phyloP scores from a whole-genome alignment of 2,797 vertebrate species.

The Tiaroga cobitis region DNA sequence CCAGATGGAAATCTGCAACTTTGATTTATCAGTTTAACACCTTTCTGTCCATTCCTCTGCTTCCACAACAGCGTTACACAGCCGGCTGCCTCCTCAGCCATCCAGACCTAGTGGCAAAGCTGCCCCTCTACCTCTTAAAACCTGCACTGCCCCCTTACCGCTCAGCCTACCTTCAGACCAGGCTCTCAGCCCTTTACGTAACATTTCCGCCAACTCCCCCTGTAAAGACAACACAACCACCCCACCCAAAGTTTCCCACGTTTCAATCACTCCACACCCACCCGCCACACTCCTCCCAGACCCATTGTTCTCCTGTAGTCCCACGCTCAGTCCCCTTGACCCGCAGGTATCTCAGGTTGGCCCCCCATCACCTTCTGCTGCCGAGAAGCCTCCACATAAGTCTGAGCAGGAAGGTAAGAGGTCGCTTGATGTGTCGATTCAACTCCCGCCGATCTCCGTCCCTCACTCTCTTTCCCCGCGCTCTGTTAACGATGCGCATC shows the following conservation, averaged over 20 bases:
- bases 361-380: slow-evolving; percentile 20
- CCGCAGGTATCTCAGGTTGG: slow-evolving; percentile 42
- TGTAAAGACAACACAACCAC: slow-evolving; percentile 8
- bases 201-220: slow-evolving; percentile 24
- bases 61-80: slow-evolving; percentile 60
- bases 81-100: slow-evolving; percentile 61
- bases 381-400: slow-evolving; percentile 47
- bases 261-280: slow-evolving; percentile 10
- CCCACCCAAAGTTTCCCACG: slow-evolving; percentile 2
- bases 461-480: not conserved
- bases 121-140: slow-evolving; percentile 60
- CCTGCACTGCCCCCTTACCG: slow-evolving; percentile 29
- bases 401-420: slow-evolving; percentile 64
- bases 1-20: not conserved
- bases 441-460: not conserved
- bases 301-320: slow-evolving; percentile 40
- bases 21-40: slow-evolving; percentile 21
- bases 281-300: slow-evolving; percentile 7
- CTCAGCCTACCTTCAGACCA: slow-evolving; percentile 48
- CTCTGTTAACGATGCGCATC: slow-evolving; percentile 26
- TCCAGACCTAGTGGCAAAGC: slow-evolving; percentile 64
- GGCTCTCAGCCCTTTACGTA: not conserved
- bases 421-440: not conserved
- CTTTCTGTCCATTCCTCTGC: slow-evolving; percentile 33
- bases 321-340: slow-evolving; percentile 38